Evolutionary conservation across 2,113 vertebrate species (phyloP).

Genomic region (Nothobranchius furzeri): DNA sequence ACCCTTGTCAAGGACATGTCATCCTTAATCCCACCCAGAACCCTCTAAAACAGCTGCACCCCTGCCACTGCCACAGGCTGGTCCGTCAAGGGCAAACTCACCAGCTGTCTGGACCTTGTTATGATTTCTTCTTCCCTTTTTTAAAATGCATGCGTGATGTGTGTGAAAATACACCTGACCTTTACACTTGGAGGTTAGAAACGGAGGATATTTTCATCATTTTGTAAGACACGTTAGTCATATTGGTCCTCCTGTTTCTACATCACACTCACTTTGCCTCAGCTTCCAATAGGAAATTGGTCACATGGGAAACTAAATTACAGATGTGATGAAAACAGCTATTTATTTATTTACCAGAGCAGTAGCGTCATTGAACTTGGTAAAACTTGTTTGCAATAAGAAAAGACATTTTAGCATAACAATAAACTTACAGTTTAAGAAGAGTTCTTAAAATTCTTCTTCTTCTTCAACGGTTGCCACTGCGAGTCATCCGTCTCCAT

Average conservation of each 20-base stretch:
- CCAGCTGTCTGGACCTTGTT: slow-evolving; percentile 66
- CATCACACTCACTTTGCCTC: background rate
- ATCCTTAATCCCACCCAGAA: slow-evolving; percentile 60
- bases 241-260: background rate
- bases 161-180: slow-evolving; percentile 26
- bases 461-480: too few species aligned
- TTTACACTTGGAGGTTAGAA: slow-evolving; percentile 27
- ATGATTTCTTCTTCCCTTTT: slow-evolving; percentile 23
- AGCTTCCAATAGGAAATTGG: too few species aligned
- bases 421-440: too few species aligned
- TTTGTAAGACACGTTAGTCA: background rate
- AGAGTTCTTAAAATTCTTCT: too few species aligned
- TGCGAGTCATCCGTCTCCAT: too few species aligned
- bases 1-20: slow-evolving; percentile 65
- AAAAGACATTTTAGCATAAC: too few species aligned
- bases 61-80: slow-evolving; percentile 62
- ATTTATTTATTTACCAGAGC: too few species aligned
- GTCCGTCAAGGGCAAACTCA: slow-evolving; percentile 72
- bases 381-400: too few species aligned
- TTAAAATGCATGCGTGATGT: slow-evolving; percentile 8
- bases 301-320: too few species aligned
- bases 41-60: slow-evolving; percentile 70
- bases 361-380: too few species aligned
- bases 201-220: background rate
- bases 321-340: too few species aligned